Conservation (phyloP, 2,113 vertebrate species). For the Platycercus adscitus region DNA sequence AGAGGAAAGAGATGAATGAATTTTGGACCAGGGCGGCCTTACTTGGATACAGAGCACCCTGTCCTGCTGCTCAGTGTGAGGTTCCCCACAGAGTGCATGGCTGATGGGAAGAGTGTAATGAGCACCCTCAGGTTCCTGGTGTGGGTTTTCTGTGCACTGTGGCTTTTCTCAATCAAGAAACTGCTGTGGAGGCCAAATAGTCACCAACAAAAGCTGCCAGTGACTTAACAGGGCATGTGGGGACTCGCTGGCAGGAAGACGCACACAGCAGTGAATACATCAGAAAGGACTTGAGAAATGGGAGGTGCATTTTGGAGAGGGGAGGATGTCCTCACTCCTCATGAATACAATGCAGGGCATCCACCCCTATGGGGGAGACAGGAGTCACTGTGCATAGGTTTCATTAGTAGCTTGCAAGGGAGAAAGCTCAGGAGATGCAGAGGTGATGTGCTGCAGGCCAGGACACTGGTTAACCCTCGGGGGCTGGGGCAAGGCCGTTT, state of each 20-base stretch:
- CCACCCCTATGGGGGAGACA: not conserved
- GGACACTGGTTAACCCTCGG: not conserved
- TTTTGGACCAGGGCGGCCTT: not conserved
- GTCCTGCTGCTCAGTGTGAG: not conserved
- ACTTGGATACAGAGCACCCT: accelerated
- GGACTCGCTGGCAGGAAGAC: not conserved
- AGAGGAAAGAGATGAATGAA: not conserved
- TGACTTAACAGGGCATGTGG: not conserved
- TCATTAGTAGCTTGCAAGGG: not conserved
- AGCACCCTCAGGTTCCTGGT: not conserved
- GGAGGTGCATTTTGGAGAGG: not conserved
- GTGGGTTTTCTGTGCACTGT: not conserved
- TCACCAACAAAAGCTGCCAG: not conserved
- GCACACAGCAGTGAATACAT: not conserved
- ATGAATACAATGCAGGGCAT: not conserved
- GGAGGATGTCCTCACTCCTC: not conserved
- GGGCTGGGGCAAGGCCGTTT: not conserved
- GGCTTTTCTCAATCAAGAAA: not conserved
- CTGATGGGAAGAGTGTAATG: not conserved
- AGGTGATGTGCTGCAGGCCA: not conserved
- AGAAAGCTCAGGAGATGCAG: not conserved
- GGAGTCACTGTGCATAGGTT: not conserved
- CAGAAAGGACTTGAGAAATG: not conserved
- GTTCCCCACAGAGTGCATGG: accelerated
- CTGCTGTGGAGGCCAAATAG: not conserved